These are phyloP conservation scores for Acrocera orbiculus DNA, from an alignment of 2,888 invertebrate species.

Conservation along the genomic window DNA sequence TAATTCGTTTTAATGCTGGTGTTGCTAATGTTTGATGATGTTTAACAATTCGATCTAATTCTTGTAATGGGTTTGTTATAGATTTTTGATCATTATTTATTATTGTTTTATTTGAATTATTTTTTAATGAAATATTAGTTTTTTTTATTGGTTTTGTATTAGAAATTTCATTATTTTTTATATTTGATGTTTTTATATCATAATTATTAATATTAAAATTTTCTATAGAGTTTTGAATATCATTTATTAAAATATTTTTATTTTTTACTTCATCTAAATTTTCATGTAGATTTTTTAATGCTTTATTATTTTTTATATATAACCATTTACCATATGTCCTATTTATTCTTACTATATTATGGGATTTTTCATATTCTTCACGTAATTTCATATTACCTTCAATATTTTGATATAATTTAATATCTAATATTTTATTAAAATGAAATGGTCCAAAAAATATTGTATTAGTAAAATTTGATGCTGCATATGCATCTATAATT, in stretches of 20 bases:
- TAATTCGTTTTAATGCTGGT: too few relatives aligned
- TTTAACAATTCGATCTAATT: too few relatives aligned
- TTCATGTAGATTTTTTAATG: too few relatives aligned
- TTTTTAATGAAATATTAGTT: too few relatives aligned
- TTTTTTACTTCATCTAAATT: background rate
- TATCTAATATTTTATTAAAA: conserved; percentile 17
- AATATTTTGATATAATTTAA: conserved; percentile 25
- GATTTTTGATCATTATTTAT: too few relatives aligned
- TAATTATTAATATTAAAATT: too few relatives aligned
- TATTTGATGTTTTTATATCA: too few relatives aligned
- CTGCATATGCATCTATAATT: conserved; percentile 5
- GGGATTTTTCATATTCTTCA: conserved; percentile 24
- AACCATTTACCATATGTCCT: conserved; percentile 27
- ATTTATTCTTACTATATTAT: conserved; percentile 15
- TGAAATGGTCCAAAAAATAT: conserved; percentile 27
- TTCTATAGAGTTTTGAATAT: background rate
- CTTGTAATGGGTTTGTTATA: too few relatives aligned
- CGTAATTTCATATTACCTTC: conserved; percentile 27
- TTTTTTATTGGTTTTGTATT: too few relatives aligned
- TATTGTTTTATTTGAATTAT: too few relatives aligned
- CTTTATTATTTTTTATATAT: conserved; percentile 19
- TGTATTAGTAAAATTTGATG: conserved; percentile 16
- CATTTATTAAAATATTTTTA: background rate
- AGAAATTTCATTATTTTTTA: too few relatives aligned
- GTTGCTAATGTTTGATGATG: too few relatives aligned